Percentiles rank a stretch among this genome's conserved stretches.
These are phyloP conservation scores for Cylas formicarius DNA, from an alignment of 1,140 invertebrate species.

Conservation along the genomic window DNA sequence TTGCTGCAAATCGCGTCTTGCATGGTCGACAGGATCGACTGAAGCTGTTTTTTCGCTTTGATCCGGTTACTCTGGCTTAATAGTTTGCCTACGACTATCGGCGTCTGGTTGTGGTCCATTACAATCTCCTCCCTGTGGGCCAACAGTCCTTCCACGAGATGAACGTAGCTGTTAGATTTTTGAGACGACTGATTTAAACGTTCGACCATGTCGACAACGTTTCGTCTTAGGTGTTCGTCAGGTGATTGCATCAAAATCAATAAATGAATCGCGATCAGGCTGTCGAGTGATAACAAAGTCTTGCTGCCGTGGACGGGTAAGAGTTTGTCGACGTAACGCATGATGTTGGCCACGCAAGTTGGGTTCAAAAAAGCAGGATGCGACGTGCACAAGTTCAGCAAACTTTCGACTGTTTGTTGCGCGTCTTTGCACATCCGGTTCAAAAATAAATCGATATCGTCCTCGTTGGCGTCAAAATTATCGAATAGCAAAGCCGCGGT, in stretches of 20 bases:
- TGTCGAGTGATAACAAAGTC: conserved; percentile 5
- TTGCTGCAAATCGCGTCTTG: too few species aligned
- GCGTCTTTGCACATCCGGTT: conserved; percentile 6
- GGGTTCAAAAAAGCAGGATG: conserved; percentile 2
- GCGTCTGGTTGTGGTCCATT: conserved; percentile 55
- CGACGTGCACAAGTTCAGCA: conserved; percentile 26
- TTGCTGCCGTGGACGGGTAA: background rate
- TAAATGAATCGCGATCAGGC: conserved; percentile 36
- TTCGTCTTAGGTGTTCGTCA: conserved; percentile 40
- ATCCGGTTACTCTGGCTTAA: too few species aligned
- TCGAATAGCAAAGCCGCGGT: conserved; percentile 1
- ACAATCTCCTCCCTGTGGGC: conserved; percentile 47
- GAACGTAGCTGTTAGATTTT: conserved; percentile 10
- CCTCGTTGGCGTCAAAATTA: conserved; percentile 6
- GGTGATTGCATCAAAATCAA: conserved; percentile 44
- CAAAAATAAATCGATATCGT: conserved; percentile 4
- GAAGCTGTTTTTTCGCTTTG: too few species aligned
- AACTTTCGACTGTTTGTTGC: conserved; percentile 21
- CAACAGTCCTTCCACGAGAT: conserved; percentile 20
- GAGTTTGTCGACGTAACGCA: conserved; percentile 4
- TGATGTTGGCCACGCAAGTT: conserved; percentile 6
- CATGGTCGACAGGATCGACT: too few species aligned
- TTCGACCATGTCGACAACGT: conserved; percentile 40
- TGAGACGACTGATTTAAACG: conserved; percentile 6
- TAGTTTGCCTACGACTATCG: conserved; percentile 46